Evolutionary conservation across 1,140 invertebrate genomes (phyloP).

Genomic region (Pygmarrhopalites habei): DNA sequence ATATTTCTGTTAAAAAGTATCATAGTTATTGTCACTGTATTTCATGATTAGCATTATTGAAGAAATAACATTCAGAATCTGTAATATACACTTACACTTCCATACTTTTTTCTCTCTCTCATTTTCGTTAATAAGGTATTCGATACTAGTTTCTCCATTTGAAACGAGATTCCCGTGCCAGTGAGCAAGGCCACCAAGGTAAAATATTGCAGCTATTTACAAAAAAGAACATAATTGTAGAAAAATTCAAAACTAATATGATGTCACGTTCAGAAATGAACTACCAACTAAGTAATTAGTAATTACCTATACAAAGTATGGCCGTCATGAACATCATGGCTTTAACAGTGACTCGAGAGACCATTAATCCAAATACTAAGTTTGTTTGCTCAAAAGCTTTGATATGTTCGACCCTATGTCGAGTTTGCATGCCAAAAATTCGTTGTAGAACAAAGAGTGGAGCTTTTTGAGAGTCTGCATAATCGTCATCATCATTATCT

Average conservation of each 20-base stretch:
- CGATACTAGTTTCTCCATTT: slow-evolving; percentile 85
- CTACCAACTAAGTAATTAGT: no score
- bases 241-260: no score
- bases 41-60: no score
- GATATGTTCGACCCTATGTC: neutral
- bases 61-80: no score
- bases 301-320: slow-evolving; percentile 28
- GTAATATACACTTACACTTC: slow-evolving; percentile 51
- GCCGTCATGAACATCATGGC: slow-evolving; percentile 26
- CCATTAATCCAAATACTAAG: slow-evolving; percentile 14
- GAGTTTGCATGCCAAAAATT: neutral
- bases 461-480: neutral
- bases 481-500: no score
- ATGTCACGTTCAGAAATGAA: no score
- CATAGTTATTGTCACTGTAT: slow-evolving; percentile 12
- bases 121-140: slow-evolving; percentile 78
- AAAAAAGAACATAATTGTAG: slow-evolving; percentile 21
- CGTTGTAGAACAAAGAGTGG: neutral
- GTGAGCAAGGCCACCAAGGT: slow-evolving; percentile 61
- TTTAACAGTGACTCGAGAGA: slow-evolving; percentile 9
- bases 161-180: slow-evolving; percentile 81
- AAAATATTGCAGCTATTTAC: slow-evolving; percentile 46
- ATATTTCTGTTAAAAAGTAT: slow-evolving; percentile 50
- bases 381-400: neutral
- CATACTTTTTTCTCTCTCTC: slow-evolving; percentile 60